Evolutionary conservation across 2,113 vertebrate species (phyloP), one percentile per base, ranked within the genome.

Genomic region (Actenoides lindsayi): DNA sequence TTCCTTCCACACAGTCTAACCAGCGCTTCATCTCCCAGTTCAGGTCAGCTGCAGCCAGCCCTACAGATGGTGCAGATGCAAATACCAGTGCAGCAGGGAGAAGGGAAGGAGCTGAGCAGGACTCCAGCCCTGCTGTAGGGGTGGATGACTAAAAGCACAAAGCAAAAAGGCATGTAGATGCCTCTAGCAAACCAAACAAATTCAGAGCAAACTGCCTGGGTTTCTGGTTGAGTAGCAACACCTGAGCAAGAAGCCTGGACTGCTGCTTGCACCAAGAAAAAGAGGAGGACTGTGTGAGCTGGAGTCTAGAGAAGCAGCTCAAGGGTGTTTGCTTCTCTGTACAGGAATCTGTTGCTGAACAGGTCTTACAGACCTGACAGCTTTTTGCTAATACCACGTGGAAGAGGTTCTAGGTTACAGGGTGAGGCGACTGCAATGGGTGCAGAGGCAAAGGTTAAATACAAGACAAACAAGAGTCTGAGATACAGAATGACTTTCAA

Each of bases 161-260:
- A 53, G 13, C 33, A 3, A 53, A 41, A 63, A 62, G 41, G 54
- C 56, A 57, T 0, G 1, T 0, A 68, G 5, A 5, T 46, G 39
- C 18, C 60, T 23, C 65, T 5, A 59, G 51, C 39, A 73, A 57
- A 83, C 11, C 39, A 50, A 48, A 11, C 41, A 41, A 41, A 41
- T 11, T 50, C 2, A 11, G 27, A 33, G 16, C 31, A 79, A 24
- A 37, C 27, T 10, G 37, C 39, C 16, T 11, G 39, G 13, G 30
- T 25, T 37, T 60, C 69, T 33, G 42, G 63, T 21, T 35, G 42
- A 88, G 53, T 7, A 39, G 83, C 65, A 70, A 7, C 0, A 11
- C 8, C 30, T 63, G 64, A 59, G 60, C 62, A 57, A 67, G 65
- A 50, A 79, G 67, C 60, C 64, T 50, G 41, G 23, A 10, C 63